Evolutionary conservation across 2,113 vertebrate species (phyloP).

Genomic region (Lophura nycthemera): DNA sequence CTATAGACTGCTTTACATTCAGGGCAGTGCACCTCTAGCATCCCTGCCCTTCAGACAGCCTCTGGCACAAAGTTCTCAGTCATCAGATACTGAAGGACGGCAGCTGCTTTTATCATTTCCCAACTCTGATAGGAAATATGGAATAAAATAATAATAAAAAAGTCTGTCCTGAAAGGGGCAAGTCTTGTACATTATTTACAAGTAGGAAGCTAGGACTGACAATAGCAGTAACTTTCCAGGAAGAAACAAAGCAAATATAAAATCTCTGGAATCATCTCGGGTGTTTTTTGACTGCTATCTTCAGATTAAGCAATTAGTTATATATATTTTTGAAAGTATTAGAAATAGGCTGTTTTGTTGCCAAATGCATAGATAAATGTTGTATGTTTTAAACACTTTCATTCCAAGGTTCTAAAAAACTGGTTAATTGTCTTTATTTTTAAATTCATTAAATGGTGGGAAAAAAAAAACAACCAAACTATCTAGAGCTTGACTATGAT

Average conservation of each 20-base stretch:
- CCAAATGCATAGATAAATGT: conserved; percentile 38
- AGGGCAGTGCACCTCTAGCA: background rate
- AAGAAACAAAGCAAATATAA: background rate
- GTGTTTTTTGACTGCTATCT: background rate
- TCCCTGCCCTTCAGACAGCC: background rate
- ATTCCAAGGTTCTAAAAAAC: conserved; percentile 28
- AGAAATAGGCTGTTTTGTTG: conserved; percentile 51
- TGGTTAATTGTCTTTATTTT: conserved; percentile 34
- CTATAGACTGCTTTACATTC: background rate
- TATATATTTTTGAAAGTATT: conserved; percentile 50
- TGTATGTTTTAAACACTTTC: background rate
- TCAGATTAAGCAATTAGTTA: conserved; percentile 14
- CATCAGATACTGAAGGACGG: background rate
- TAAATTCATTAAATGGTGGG: conserved; percentile 2
- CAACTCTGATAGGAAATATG: background rate
- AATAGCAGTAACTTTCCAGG: background rate
- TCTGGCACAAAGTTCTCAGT: background rate
- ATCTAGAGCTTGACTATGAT: conserved; percentile 17
- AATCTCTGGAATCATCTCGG: background rate
- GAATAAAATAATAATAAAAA: background rate
- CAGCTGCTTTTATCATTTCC: background rate
- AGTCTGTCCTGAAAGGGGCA: background rate
- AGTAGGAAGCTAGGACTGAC: background rate
- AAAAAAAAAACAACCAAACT: background rate
- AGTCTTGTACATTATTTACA: background rate